Evolutionary conservation across 2,113 vertebrate species (phyloP), one percentile per base, ranked within the genome.

Genomic region (Cyanoderma ruficeps): DNA sequence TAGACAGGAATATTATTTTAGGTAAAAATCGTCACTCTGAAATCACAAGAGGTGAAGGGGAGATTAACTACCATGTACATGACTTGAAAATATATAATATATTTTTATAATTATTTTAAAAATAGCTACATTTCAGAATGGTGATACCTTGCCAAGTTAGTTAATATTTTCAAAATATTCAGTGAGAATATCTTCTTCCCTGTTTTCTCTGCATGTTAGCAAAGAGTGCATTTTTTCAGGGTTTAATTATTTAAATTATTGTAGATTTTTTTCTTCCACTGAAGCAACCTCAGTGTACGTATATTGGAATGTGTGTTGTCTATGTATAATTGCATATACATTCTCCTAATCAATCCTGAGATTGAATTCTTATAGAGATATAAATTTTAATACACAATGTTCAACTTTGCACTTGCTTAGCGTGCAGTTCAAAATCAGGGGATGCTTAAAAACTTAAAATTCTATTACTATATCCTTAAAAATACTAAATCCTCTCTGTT

Each of bases 231-330:
- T 61, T 77, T 80, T 80, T 83, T 69, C 11, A 72, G 27, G 10
- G 8, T 42, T 60, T 67, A 70, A 53, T 79, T 71, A 44, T 42
- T 80, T 71, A 33, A 57, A 55, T 39, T 27, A 33, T 30, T 86
- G 30, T 19, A 2, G 20, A 23, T 33, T 53, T 50, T 46, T 82
- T 64, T 60, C 11, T 78, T 67, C 24, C 15, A 46, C 27, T 72
- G 24, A 57, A 80, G 7, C 2, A 76, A 27, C 3, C 31, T 55
- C 4, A 47, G 2, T 15, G 0, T 39, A 33, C 0, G 0, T 41
- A 12, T 47, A n/a, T 46, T 46, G 21, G 10, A 76, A 68, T 33
- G 8, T 15, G 2, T n/a, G 46, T 61, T 52, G 27, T 22, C 20
- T 55, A 14, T 28, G 23, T 28, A 55, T 41, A 86, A 44, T 37